phyloP scores from a whole-genome alignment of 2,888 invertebrate species.

The Polydrusus pterygomalis region DNA sequence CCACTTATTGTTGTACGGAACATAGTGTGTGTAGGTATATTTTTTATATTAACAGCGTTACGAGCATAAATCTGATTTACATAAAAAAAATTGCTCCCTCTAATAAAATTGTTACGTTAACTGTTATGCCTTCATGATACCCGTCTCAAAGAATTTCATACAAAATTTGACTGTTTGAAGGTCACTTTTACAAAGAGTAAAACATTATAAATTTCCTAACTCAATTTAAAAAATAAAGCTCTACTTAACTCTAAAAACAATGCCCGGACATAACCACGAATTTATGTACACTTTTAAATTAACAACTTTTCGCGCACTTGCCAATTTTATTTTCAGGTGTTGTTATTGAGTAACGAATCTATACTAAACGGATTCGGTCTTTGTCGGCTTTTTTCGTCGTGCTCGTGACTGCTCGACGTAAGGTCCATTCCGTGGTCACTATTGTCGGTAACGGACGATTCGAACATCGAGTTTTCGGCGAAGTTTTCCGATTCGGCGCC shows the following conservation, averaged over 20 bases:
- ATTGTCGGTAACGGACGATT: constrained; percentile 63
- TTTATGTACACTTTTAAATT: constrained; percentile 33
- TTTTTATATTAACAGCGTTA: too few relatives aligned
- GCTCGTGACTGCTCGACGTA: constrained; percentile 71
- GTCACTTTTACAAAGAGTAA: constrained; percentile 5
- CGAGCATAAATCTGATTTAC: too few relatives aligned
- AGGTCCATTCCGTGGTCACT: constrained; percentile 69
- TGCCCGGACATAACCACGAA: constrained; percentile 33
- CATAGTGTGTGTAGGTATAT: too few relatives aligned
- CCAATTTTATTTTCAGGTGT: constrained; percentile 40
- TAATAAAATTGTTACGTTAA: too few relatives aligned
- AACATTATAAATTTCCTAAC: not conserved
- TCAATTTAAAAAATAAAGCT: constrained; percentile 21
- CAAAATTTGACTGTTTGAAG: too few relatives aligned
- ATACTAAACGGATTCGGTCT: constrained; percentile 91
- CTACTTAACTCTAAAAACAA: constrained; percentile 25
- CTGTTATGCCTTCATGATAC: too few relatives aligned
- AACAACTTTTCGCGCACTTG: constrained; percentile 14
- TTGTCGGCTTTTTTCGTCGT: constrained; percentile 74
- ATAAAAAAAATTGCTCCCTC: too few relatives aligned
- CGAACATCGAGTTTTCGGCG: constrained; percentile 69
- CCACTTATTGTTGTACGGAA: too few relatives aligned
- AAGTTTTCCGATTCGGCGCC: constrained; percentile 83
- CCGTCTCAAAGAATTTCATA: too few relatives aligned
- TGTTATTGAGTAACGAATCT: constrained; percentile 86